phyloP scores from a whole-genome alignment of 2,888 invertebrate genomes.

The Campoplex nolae region DNA sequence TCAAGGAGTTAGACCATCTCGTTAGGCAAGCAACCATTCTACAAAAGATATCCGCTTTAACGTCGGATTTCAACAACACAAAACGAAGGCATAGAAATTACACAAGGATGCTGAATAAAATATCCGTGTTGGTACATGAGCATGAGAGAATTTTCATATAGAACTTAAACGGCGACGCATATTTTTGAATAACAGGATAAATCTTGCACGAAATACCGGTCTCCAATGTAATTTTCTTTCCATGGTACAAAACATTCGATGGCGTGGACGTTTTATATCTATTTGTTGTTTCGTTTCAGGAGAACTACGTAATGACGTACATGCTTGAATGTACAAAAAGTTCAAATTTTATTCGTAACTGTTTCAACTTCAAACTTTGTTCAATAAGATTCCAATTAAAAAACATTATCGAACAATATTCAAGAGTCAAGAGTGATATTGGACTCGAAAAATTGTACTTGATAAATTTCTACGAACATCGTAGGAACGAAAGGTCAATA shows the following conservation, averaged over 20 bases:
- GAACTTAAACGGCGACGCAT: not conserved
- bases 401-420: not conserved
- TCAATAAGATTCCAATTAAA: not conserved
- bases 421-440: not conserved
- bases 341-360: not conserved
- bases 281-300: too few species aligned
- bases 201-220: not conserved
- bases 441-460: not conserved
- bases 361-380: not conserved
- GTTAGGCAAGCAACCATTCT: conserved; percentile 78
- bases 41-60: conserved; percentile 75
- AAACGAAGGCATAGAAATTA: conserved; percentile 71
- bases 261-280: too few species aligned
- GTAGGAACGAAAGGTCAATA: not conserved
- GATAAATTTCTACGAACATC: not conserved
- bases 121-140: not conserved
- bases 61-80: conserved; percentile 72
- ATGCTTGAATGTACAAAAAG: not conserved
- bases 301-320: not conserved
- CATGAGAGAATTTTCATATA: conserved; percentile 18
- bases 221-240: not conserved
- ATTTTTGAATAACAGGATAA: not conserved
- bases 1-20: conserved; percentile 77
- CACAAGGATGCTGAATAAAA: not conserved
- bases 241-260: too few species aligned